Conservation (phyloP, 2,888 invertebrate genomes). For the Willowsia nigromaculata region DNA sequence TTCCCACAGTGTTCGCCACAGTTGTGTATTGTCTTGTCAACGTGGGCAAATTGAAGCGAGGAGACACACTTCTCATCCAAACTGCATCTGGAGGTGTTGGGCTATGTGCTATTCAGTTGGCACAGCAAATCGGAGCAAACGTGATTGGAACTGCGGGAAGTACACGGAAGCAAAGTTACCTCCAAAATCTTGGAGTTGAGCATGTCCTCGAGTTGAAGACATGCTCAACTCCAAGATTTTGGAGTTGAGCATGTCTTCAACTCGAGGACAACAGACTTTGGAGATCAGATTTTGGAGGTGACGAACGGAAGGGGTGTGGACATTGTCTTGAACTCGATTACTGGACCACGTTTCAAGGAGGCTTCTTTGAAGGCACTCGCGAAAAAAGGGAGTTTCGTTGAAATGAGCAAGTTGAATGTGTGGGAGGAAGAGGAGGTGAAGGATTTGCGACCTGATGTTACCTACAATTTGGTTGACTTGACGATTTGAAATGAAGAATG, state of each 20-base stretch:
- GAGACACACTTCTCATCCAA: constrained; percentile 66
- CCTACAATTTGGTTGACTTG: constrained; percentile 59
- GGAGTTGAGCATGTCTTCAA: constrained; percentile 69
- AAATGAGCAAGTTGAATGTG: constrained; percentile 68
- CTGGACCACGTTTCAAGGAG: no score
- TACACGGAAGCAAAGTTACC: constrained; percentile 55
- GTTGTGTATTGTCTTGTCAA: background rate
- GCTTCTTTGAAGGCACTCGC: constrained; percentile 43
- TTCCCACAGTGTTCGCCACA: constrained; percentile 42
- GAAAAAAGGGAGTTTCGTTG: constrained; percentile 60
- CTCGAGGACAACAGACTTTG: constrained; percentile 68
- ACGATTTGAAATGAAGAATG: no score
- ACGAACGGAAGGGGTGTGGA: no score
- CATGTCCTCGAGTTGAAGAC: constrained; percentile 70
- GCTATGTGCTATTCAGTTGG: constrained; percentile 66
- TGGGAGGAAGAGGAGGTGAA: constrained; percentile 66
- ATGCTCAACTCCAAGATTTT: no score
- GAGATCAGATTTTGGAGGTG: constrained; percentile 37
- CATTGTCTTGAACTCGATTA: constrained; percentile 47
- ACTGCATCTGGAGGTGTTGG: constrained; percentile 73
- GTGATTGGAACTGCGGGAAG: constrained; percentile 70
- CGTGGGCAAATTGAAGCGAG: constrained; percentile 25
- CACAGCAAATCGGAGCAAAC: constrained; percentile 47
- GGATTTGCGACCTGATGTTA: constrained; percentile 55
- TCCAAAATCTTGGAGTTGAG: constrained; percentile 63